Conservation (phyloP, 2,797 vertebrate species). For the Cuniculus paca region DNA sequence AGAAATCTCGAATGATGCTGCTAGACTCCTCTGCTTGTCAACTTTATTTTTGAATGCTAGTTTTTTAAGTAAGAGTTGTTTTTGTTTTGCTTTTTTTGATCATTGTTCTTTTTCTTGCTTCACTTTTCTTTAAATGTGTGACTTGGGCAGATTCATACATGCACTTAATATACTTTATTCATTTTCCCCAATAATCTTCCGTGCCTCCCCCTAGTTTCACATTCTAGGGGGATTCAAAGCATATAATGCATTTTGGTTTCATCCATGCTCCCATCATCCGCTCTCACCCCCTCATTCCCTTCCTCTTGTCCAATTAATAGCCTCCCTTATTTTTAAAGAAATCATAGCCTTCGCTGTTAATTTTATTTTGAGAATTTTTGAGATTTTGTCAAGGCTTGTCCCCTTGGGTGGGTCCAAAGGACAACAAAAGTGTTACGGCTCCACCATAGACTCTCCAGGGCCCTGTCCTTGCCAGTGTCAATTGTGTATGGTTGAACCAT, state of each 20-base stretch:
- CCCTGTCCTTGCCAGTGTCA: too few relatives aligned
- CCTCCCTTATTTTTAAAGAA: neutral
- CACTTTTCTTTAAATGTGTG: neutral
- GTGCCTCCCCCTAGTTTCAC: neutral
- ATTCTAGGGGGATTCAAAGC: neutral
- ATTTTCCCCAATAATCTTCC: neutral
- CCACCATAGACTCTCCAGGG: fast-evolving
- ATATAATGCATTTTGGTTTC: neutral
- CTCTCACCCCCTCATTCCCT: neutral
- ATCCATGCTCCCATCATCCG: neutral
- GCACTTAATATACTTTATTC: neutral
- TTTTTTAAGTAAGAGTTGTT: neutral
- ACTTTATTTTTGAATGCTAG: neutral
- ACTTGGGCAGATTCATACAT: neutral
- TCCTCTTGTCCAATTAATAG: neutral
- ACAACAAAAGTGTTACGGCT: fast-evolving
- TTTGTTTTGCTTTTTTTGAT: neutral
- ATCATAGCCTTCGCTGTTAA: neutral
- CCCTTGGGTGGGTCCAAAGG: neutral
- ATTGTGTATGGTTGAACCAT: fast-evolving
- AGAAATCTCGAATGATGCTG: fast-evolving
- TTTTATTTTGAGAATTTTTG: neutral
- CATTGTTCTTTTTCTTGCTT: neutral
- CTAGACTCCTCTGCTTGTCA: fast-evolving
- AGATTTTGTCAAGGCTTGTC: neutral